These are phyloP conservation scores for Pao palembangensis DNA, from an alignment of 2,113 vertebrate genomes.

Conservation along the genomic window DNA sequence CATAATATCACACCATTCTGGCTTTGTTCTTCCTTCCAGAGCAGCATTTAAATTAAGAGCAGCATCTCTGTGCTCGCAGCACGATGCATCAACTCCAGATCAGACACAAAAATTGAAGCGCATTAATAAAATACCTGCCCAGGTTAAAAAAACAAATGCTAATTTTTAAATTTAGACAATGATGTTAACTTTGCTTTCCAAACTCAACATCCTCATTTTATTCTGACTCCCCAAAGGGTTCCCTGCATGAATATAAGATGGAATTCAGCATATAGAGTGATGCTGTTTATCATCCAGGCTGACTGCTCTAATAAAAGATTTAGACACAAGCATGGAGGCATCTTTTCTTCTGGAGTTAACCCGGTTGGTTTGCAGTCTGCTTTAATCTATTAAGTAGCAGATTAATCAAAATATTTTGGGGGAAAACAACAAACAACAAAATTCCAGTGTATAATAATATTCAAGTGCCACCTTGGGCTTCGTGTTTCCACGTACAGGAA, in stretches of 20 bases:
- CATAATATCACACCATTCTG: background rate
- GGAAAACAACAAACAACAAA: too few relatives aligned
- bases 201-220: conserved; percentile 28
- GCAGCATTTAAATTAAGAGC: conserved; percentile 11
- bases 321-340: conserved; percentile 14
- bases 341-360: conserved; percentile 5
- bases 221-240: conserved; percentile 29
- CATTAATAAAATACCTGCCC: conserved; percentile 37
- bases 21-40: background rate
- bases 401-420: too few relatives aligned
- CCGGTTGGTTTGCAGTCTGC: too few relatives aligned
- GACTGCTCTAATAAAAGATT: conserved; percentile 45
- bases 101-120: conserved; percentile 19
- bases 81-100: conserved; percentile 1
- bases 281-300: conserved; percentile 32
- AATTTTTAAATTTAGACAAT: conserved; percentile 42
- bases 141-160: conserved; percentile 45
- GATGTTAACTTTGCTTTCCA: conserved; percentile 49
- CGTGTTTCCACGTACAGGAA: background rate
- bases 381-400: too few relatives aligned
- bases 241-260: conserved; percentile 48
- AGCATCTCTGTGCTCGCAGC: conserved; percentile 2
- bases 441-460: too few relatives aligned
- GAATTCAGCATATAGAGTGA: conserved; percentile 32
- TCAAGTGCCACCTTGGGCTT: background rate